These are phyloP conservation scores for Gyrodactylus bullatarudis DNA, from an alignment of 1,140 invertebrate species.

Conservation along the genomic window DNA sequence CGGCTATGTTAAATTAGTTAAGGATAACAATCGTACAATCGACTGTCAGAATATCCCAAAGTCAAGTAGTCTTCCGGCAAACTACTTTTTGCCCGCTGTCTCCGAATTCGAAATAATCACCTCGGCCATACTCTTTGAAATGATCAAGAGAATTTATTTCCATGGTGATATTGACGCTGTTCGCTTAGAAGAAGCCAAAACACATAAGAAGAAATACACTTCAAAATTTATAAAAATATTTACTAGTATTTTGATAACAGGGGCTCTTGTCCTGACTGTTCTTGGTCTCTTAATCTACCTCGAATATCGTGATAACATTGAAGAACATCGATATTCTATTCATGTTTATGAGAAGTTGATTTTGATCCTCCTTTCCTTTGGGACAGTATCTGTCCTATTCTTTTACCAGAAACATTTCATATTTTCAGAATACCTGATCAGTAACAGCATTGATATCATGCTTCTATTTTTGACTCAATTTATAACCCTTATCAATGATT, in stretches of 20 bases:
- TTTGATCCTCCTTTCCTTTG: neutral
- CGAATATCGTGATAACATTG: too few species aligned
- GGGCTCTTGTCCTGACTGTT: too few species aligned
- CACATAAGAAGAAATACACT: too few species aligned
- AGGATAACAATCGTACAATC: neutral
- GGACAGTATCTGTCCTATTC: neutral
- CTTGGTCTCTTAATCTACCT: too few species aligned
- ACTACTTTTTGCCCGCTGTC: neutral
- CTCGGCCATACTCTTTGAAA: neutral
- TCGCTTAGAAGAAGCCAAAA: too few species aligned
- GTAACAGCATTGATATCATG: neutral
- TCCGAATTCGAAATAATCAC: neutral
- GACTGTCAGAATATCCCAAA: neutral
- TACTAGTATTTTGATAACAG: too few species aligned
- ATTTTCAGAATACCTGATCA: neutral
- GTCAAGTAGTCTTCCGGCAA: neutral
- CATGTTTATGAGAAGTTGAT: neutral
- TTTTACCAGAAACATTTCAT: neutral
- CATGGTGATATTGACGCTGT: too few species aligned
- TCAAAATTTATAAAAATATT: too few species aligned
- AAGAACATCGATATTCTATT: too few species aligned
- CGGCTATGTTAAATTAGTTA: too few species aligned
- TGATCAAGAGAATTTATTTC: neutral
- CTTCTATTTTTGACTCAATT: neutral
- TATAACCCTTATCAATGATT: neutral